Conservation (phyloP, 2,113 vertebrate genomes). For the Archilochus colubris region DNA sequence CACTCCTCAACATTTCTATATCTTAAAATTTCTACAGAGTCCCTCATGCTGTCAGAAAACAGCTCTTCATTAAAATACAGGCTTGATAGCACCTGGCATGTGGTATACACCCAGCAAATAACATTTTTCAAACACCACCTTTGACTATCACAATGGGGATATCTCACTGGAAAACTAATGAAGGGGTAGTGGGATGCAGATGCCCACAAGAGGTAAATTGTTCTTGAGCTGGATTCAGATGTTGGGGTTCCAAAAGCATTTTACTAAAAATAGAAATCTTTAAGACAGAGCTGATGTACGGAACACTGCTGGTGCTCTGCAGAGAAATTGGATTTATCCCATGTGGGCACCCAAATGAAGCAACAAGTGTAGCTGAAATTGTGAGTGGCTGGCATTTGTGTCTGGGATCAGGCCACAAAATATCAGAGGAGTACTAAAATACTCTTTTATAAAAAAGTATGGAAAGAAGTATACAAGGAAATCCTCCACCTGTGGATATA, state of each 20-base stretch:
- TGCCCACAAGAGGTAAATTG: not conserved
- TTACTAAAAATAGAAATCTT: not conserved
- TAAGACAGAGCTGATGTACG: not conserved
- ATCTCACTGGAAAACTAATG: not conserved
- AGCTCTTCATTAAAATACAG: not conserved
- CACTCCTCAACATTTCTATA: not conserved
- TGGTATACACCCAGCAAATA: not conserved
- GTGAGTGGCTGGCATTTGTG: not conserved
- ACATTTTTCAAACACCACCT: not conserved
- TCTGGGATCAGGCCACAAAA: not conserved
- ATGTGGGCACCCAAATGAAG: accelerated
- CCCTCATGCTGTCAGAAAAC: not conserved
- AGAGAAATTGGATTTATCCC: not conserved
- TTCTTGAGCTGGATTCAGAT: not conserved
- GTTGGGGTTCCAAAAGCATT: not conserved
- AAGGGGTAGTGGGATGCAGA: not conserved
- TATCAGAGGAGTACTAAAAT: not conserved
- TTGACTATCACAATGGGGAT: not conserved
- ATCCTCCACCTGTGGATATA: not conserved
- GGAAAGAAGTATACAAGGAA: not conserved
- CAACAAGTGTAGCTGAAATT: not conserved
- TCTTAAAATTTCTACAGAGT: not conserved
- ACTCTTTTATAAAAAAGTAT: not conserved
- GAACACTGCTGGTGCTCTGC: not conserved
- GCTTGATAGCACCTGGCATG: not conserved